Percentiles rank a stretch among this genome's conserved stretches.
phyloP scores from a whole-genome alignment of 2,113 vertebrate genomes.

The Morone chrysops region DNA sequence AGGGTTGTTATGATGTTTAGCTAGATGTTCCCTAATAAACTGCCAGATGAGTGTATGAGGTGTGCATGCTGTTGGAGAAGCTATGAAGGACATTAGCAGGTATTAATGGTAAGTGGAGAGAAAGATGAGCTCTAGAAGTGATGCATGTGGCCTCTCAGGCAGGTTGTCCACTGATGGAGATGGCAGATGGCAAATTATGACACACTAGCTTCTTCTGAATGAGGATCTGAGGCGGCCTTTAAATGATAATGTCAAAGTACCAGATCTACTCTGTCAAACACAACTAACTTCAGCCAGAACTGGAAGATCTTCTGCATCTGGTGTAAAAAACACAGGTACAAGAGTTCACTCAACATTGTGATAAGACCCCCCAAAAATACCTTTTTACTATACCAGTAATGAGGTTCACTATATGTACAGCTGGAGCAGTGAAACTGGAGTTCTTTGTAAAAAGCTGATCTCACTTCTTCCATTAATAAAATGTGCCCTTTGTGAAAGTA shows the following conservation, averaged over 20 bases:
- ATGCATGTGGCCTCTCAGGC: not conserved
- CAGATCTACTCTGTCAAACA: not conserved
- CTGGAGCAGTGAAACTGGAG: constrained; percentile 22
- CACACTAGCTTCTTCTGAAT: not conserved
- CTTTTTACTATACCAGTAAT: constrained; percentile 17
- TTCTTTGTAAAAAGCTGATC: constrained; percentile 42
- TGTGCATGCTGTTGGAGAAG: not conserved
- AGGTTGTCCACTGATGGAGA: not conserved
- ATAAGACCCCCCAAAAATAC: constrained; percentile 16
- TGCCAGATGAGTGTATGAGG: not conserved
- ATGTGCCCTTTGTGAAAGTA: constrained; percentile 39
- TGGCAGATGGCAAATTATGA: not conserved
- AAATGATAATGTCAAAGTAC: not conserved
- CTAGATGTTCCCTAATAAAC: not conserved
- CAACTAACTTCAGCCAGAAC: not conserved
- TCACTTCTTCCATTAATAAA: constrained; percentile 68
- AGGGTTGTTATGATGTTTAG: not conserved
- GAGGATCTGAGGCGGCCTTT: not conserved
- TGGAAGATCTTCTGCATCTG: not conserved
- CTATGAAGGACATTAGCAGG: not conserved
- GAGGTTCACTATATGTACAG: not conserved
- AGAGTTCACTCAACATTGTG: not conserved
- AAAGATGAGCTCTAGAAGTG: not conserved
- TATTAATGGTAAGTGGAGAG: not conserved
- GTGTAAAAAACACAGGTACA: not conserved